Percentiles rank a stretch among this genome's conserved stretches.
These are phyloP conservation scores for Anolis apletophallus DNA, from an alignment of 2,797 vertebrate species.

Conservation along the genomic window DNA sequence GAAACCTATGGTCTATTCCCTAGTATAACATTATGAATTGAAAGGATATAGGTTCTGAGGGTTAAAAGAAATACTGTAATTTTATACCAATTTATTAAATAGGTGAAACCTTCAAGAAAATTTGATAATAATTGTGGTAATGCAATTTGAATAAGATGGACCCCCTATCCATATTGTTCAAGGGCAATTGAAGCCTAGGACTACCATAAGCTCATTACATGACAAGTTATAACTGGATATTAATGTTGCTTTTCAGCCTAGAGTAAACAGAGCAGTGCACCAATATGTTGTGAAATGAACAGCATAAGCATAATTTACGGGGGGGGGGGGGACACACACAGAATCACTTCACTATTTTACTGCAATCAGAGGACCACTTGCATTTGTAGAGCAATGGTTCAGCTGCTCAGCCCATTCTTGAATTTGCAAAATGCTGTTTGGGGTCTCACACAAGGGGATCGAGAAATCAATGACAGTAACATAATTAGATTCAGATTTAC, in stretches of 20 bases:
- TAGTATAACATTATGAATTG: not conserved
- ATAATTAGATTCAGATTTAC: not conserved
- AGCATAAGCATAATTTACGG: not conserved
- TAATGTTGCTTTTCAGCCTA: not conserved
- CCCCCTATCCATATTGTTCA: not conserved
- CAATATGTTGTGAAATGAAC: not conserved
- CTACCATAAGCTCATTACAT: not conserved
- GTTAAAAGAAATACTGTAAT: rapidly evolving
- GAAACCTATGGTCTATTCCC: not conserved
- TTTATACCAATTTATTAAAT: not conserved
- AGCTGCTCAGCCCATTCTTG: too few species aligned
- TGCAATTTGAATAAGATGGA: not conserved
- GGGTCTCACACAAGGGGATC: too few species aligned
- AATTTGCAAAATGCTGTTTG: not conserved
- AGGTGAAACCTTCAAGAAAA: not conserved
- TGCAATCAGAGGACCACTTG: not conserved
- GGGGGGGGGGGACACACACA: too few species aligned
- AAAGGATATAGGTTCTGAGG: not conserved
- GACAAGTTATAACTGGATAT: not conserved
- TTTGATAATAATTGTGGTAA: not conserved
- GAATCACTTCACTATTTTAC: not conserved
- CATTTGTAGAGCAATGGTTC: too few species aligned
- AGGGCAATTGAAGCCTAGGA: not conserved
- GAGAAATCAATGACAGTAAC: too few species aligned
- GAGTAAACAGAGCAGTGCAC: not conserved